Conservation (phyloP, 1,140 invertebrate species). For the Cylas formicarius region DNA sequence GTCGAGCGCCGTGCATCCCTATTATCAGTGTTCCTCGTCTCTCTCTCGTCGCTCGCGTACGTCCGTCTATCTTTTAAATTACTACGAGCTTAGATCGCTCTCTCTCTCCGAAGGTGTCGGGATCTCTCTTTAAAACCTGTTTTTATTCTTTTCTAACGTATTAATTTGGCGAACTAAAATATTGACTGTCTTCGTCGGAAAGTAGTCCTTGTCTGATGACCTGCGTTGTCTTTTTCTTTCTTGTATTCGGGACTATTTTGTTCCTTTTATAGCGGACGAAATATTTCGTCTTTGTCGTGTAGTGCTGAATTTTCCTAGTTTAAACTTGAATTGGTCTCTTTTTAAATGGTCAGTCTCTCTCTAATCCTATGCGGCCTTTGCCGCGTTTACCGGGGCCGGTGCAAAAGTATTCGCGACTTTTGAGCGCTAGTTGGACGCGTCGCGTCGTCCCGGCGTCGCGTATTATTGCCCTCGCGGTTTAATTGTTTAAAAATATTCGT, state of each 20-base stretch:
- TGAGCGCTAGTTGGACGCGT: no score
- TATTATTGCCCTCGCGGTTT: no score
- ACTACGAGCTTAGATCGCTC: slow-evolving; percentile 13
- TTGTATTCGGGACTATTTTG: slow-evolving; percentile 23
- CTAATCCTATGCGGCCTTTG: slow-evolving; percentile 17
- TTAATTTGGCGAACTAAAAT: slow-evolving; percentile 35
- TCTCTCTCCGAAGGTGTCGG: slow-evolving; percentile 21
- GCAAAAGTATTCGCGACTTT: not conserved
- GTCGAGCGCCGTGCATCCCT: slow-evolving; percentile 34
- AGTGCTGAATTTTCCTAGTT: slow-evolving; percentile 32
- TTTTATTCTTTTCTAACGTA: slow-evolving; percentile 38
- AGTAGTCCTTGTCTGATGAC: slow-evolving; percentile 31
- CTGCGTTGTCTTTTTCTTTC: slow-evolving; percentile 33
- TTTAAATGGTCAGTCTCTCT: slow-evolving; percentile 25
- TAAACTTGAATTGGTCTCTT: slow-evolving; percentile 35
- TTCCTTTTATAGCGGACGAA: slow-evolving; percentile 24
- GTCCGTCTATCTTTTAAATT: slow-evolving; percentile 22
- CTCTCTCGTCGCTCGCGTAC: slow-evolving; percentile 19
- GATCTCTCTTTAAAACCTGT: slow-evolving; percentile 30
- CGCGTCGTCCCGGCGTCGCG: no score
- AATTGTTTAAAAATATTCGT: no score
- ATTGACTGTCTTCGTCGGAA: slow-evolving; percentile 13
- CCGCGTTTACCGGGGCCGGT: slow-evolving; percentile 11
- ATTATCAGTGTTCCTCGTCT: slow-evolving; percentile 30
- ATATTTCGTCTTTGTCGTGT: slow-evolving; percentile 29